A percentile compares a stretch with the other conserved stretches of the same genome.
Evolutionary conservation across 2,113 vertebrate genomes (phyloP).

Genomic region (Hypocryptadius cinnamomeus): DNA sequence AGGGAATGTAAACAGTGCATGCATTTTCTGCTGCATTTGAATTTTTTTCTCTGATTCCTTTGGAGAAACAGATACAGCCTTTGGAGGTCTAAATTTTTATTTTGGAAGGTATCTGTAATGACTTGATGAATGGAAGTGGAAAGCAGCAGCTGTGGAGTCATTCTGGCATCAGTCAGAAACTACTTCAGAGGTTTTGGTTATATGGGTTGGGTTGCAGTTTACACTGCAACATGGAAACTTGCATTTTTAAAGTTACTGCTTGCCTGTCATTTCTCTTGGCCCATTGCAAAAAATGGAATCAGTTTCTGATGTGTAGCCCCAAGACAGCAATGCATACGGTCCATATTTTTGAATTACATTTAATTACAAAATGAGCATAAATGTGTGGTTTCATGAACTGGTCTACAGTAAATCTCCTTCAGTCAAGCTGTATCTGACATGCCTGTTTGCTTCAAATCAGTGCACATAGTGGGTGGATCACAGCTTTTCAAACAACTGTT

Average conservation of each 20-base stretch:
- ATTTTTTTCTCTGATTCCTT: background rate
- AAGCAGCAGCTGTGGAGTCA: background rate
- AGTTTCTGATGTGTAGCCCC: background rate
- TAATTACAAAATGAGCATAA: background rate
- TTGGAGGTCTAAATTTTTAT: background rate
- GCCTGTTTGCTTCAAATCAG: background rate
- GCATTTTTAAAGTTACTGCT: background rate
- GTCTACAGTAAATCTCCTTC: background rate
- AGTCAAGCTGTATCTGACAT: background rate
- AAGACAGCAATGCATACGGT: background rate
- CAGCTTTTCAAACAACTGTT: background rate
- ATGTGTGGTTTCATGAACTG: background rate
- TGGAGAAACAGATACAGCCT: background rate
- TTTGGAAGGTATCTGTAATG: background rate
- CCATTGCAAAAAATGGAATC: background rate
- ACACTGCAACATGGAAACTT: background rate
- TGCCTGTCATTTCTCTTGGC: background rate
- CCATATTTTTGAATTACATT: background rate
- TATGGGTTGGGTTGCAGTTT: background rate
- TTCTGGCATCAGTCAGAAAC: background rate
- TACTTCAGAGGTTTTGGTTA: background rate
- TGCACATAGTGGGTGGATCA: background rate
- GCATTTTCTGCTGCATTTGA: background rate
- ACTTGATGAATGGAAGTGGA: background rate
- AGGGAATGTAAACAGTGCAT: background rate